Percentiles rank a stretch among this genome's conserved stretches.
Evolutionary conservation across 2,797 vertebrate genomes (phyloP).

Genomic region (Chelon labrosus): DNA sequence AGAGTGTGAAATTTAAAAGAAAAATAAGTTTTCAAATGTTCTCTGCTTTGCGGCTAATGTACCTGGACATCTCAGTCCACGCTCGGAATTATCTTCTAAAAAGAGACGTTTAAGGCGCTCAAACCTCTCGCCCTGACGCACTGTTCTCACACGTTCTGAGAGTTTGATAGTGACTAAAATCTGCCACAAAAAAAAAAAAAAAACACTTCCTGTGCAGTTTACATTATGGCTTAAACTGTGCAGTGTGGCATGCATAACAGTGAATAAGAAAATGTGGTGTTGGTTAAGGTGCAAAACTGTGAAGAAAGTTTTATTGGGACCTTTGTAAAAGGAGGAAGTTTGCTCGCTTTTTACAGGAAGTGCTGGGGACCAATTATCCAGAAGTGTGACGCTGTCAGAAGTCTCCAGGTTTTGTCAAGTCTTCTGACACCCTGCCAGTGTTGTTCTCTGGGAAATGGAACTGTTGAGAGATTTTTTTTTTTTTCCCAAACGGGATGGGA

Average conservation of each 20-base stretch:
- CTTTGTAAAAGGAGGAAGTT: constrained; percentile 75
- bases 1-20: constrained; percentile 14
- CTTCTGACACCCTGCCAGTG: constrained; percentile 83
- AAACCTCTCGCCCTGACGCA: constrained; percentile 2
- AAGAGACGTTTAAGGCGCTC: not conserved
- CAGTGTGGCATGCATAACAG: constrained; percentile 53
- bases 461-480: constrained; percentile 69
- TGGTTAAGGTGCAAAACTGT: constrained; percentile 76
- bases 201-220: constrained; percentile 72
- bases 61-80: no score
- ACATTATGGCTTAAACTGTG: constrained; percentile 50
- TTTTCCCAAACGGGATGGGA: constrained; percentile 47
- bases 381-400: constrained; percentile 82
- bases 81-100: not conserved
- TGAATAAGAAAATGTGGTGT: constrained; percentile 60
- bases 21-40: not conserved
- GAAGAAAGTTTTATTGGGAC: constrained; percentile 79
- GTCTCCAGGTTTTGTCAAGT: constrained; percentile 83
- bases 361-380: constrained; percentile 79
- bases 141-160: constrained; percentile 21
- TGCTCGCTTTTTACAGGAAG: constrained; percentile 80
- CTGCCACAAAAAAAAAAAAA: constrained; percentile 24
- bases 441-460: constrained; percentile 80
- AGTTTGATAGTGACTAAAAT: constrained; percentile 52
- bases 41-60: no score